Base-by-base conservation (phyloP, 2,888 invertebrate genomes). In the Gisinianus flammeolus region DNA sequence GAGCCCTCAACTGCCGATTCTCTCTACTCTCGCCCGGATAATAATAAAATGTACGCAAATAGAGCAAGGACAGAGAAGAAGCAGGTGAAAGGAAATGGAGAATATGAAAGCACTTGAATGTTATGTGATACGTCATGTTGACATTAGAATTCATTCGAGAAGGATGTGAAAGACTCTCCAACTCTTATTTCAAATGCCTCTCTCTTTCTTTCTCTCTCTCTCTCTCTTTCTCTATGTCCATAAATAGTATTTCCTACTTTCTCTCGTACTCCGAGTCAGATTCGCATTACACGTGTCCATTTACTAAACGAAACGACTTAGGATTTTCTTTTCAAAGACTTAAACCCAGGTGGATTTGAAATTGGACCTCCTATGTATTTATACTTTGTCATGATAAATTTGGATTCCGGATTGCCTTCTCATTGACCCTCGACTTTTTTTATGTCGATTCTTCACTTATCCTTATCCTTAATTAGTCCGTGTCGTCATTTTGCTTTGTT, bases 111-210 rank as follows among this genome's bases (percentile, higher is more conserved):
- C 62, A 26, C 26, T 62, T 68, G 44, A 68, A 68, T 68, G 68
- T 44, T 12, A 68, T 68, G 44, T 68, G 35, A 68, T 68, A n/a
- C n/a, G 31, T 31, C 22, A 67, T 22, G 68, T 19, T 19, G 66
- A 66, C 30, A 66, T 16, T 19, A 30, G 19, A 28, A 66, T 30
- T 56, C 56, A 56, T 19, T 66, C 30, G 30, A 30, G 66, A 28
- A 66, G 31, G 62, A 64, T 64, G 54, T 54, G 16, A 4, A 66
- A 31, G 66, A 30, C 31, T 66, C n/a, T n/a, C n/a, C n/a, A n/a
- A n/a, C n/a, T n/a, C 66, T 26, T 30, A 66, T 66, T 66, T 66
- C 66, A 66, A 66, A 66, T 66, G 56, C 56, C 16, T 22, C 56
- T 66, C 19, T 66, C 30, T 66, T 16, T 66, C 28, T 3, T 30